These are phyloP conservation scores for Drosophila vallismaia DNA, from an alignment of 2,888 invertebrate genomes.

Conservation along the genomic window DNA sequence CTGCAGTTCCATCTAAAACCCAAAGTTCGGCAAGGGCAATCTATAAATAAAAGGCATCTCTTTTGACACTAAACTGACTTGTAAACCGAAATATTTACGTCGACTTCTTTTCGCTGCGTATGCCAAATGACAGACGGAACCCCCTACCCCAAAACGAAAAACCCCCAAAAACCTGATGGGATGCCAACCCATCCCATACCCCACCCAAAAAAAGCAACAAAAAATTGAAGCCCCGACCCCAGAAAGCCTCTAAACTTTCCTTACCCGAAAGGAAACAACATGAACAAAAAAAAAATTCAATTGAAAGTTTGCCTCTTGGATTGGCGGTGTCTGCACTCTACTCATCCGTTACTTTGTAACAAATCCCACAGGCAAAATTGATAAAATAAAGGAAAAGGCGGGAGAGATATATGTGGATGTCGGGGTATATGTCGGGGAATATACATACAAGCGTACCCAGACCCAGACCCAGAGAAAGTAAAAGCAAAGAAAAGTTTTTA, in stretches of 20 bases:
- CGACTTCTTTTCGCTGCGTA: constrained; percentile 39
- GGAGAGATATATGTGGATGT: constrained; percentile 34
- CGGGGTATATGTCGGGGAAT: constrained; percentile 5
- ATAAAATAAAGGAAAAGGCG: constrained; percentile 58
- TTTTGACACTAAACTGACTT: constrained; percentile 81
- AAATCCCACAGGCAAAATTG: constrained; percentile 81
- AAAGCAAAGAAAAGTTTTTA: constrained; percentile 74
- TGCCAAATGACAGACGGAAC: constrained; percentile 59
- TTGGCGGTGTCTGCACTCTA: constrained; percentile 55
- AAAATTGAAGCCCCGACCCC: constrained; percentile 28
- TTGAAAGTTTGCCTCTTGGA: constrained; percentile 79
- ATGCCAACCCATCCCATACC: background rate
- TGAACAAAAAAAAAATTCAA: constrained; percentile 69
- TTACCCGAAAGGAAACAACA: constrained; percentile 38
- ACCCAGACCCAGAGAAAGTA: constrained; percentile 62
- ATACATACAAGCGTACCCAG: constrained; percentile 29
- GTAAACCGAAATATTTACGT: constrained; percentile 78
- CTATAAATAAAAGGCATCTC: constrained; percentile 68
- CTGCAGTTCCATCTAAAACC: constrained; percentile 3
- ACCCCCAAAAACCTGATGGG: background rate
- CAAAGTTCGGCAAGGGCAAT: constrained; percentile 35
- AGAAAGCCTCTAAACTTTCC: constrained; percentile 41
- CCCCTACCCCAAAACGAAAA: constrained; percentile 6
- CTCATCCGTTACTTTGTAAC: constrained; percentile 72
- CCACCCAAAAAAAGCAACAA: constrained; percentile 6